Percentiles rank a stretch among this genome's conserved stretches.
Conservation (phyloP, 2,797 vertebrate genomes). For the Lacerta agilis region DNA sequence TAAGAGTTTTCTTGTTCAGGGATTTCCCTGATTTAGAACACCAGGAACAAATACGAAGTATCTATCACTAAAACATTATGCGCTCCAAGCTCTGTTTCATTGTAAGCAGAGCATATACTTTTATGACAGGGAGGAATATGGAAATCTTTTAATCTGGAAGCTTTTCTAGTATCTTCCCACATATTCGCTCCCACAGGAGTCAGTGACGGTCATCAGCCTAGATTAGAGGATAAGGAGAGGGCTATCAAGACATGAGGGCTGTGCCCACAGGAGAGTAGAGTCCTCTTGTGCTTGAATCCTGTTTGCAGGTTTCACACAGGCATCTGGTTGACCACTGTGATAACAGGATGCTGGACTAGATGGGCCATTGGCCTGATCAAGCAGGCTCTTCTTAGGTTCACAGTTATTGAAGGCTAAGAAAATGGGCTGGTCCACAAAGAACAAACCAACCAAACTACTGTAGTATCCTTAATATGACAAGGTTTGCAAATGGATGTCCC, state of each 20-base stretch:
- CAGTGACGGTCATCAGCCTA: no score
- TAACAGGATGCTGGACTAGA: no score
- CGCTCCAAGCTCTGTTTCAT: no score
- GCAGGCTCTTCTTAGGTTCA: no score
- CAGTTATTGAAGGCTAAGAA: slow-evolving; percentile 1
- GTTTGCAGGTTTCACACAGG: no score
- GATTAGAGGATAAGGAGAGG: no score
- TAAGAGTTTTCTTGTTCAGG: not conserved
- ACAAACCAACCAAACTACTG: not conserved
- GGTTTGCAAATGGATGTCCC: not conserved
- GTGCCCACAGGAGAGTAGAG: no score
- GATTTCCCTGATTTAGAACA: not conserved
- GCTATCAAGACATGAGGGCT: no score
- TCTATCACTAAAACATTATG: not conserved
- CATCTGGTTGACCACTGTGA: no score
- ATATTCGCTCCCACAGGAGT: no score
- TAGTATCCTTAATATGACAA: not conserved
- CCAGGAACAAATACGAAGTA: not conserved
- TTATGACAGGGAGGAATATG: not conserved
- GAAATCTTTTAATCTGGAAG: not conserved
- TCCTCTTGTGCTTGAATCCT: no score
- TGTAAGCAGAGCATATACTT: not conserved
- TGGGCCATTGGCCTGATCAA: no score
- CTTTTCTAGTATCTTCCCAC: not conserved
- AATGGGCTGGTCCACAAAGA: not conserved